Evolutionary conservation across 2,113 vertebrate genomes (phyloP).

Genomic region (Centrocercus urophasianus): DNA sequence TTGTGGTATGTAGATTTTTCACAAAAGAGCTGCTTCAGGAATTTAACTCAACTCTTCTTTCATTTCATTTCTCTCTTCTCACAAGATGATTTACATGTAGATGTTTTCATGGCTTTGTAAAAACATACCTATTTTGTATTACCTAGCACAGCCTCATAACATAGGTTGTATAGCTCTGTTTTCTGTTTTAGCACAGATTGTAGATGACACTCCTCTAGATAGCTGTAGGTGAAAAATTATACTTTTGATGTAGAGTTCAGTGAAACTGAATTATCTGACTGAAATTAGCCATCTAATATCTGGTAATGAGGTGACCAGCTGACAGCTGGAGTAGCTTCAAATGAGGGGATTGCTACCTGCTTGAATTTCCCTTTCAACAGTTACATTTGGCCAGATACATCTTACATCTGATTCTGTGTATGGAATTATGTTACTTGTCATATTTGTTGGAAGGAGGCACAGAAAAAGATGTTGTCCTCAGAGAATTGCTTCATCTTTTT

Average conservation of each 20-base stretch:
- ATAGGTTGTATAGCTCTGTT: rapidly evolving
- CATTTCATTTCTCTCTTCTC: neutral
- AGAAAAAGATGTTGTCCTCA: neutral
- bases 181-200: neutral
- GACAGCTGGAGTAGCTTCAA: neutral
- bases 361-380: neutral
- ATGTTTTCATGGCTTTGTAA: neutral
- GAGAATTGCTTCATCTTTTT: neutral
- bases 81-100: neutral
- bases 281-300: neutral
- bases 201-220: neutral
- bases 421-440: neutral
- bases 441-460: neutral
- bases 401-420: neutral
- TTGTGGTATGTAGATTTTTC: neutral
- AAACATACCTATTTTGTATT: neutral
- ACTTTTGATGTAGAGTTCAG: neutral
- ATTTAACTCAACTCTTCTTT: neutral
- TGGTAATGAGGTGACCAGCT: neutral
- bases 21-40: neutral
- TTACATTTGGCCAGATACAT: neutral
- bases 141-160: neutral
- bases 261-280: neutral
- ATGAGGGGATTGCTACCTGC: rapidly evolving
- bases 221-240: neutral